Conservation (phyloP, 1,140 invertebrate genomes). For the Gryllus bimaculatus region DNA sequence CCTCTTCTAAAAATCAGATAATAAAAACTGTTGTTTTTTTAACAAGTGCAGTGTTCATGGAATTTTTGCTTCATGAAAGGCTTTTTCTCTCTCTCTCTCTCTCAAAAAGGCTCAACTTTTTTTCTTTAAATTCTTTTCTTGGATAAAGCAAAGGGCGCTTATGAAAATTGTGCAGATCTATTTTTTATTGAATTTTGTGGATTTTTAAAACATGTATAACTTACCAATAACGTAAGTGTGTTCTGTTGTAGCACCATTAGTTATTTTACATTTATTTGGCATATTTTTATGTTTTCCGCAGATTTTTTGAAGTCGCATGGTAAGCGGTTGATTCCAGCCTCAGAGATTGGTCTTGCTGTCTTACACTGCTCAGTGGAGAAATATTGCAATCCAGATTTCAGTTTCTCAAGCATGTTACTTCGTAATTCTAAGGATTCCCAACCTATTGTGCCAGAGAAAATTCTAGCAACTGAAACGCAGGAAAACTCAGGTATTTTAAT, state of each 20-base stretch:
- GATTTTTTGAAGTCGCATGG: slow-evolving; percentile 35
- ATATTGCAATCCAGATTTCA: slow-evolving; percentile 53
- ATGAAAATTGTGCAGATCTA: no score
- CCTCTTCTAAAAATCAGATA: no score
- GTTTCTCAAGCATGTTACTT: slow-evolving; percentile 20
- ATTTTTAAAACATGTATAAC: no score
- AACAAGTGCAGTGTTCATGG: no score
- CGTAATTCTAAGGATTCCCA: not conserved
- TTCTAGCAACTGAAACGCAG: not conserved
- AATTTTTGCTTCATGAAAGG: no score
- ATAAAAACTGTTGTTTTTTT: no score
- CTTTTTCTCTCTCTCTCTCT: no score
- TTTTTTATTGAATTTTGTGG: no score
- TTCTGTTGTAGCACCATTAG: not conserved
- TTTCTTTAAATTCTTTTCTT: no score
- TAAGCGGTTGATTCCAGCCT: slow-evolving; percentile 49
- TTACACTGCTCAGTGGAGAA: slow-evolving; percentile 48
- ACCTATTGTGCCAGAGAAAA: not conserved
- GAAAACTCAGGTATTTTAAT: no score
- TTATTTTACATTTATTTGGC: not conserved
- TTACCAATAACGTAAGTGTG: not conserved
- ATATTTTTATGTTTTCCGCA: not conserved
- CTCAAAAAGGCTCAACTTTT: no score
- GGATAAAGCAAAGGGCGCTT: no score
- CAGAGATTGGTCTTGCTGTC: slow-evolving; percentile 55